phyloP scores from a whole-genome alignment of 2,888 invertebrate genomes.

The Calliphora vomitoria region DNA sequence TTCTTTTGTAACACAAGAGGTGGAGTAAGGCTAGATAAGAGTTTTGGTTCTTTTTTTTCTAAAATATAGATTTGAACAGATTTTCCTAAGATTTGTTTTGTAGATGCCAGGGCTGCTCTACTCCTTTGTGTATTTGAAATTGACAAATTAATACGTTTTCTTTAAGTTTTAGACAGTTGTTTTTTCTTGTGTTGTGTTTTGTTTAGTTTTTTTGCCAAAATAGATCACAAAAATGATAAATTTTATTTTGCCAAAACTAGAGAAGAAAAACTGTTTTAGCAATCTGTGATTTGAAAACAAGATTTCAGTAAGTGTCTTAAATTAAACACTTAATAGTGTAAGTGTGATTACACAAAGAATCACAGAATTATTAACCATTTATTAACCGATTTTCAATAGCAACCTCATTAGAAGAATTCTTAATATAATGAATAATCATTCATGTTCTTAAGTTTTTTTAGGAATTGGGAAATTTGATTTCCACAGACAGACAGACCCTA shows the following conservation, averaged over 20 bases:
- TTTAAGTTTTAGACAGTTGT: conserved; percentile 63
- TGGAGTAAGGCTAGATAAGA: conserved; percentile 56
- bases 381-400: too few relatives aligned
- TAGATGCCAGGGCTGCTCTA: background rate
- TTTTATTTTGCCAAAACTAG: background rate
- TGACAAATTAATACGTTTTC: conserved; percentile 72
- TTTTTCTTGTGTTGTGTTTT: background rate
- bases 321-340: too few relatives aligned
- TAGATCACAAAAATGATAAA: conserved; percentile 4
- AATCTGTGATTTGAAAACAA: too few relatives aligned
- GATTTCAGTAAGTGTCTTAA: too few relatives aligned
- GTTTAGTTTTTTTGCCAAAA: background rate
- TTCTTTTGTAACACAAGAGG: conserved; percentile 28
- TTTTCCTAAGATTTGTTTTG: conserved; percentile 55
- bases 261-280: too few relatives aligned
- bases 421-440: too few relatives aligned
- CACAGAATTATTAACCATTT: too few relatives aligned
- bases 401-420: too few relatives aligned
- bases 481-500: too few relatives aligned
- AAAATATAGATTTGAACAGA: conserved; percentile 51
- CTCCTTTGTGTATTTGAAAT: conserved; percentile 68
- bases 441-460: too few relatives aligned
- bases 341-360: too few relatives aligned
- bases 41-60: conserved; percentile 17
- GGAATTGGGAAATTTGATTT: too few relatives aligned